A percentile compares a stretch with the other conserved stretches of the same genome.
Evolutionary conservation across 2,888 invertebrate species (phyloP).

Genomic region (Eupithecia centaureata): DNA sequence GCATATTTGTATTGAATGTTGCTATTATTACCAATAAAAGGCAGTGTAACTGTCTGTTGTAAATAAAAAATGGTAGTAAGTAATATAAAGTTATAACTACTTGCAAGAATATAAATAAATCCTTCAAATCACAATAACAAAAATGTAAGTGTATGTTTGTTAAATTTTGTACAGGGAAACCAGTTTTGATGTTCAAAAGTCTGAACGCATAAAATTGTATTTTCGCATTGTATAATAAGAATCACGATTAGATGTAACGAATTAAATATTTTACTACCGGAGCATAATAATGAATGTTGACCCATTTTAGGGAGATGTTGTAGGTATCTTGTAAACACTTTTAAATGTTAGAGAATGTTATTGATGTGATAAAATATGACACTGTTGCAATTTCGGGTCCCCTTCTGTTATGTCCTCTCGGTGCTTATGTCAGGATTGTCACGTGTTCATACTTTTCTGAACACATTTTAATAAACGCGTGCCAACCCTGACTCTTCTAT

Average conservation of each 20-base stretch:
- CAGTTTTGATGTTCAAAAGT: conserved; percentile 80
- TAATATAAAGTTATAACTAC: conserved; percentile 32
- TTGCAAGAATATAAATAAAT: conserved; percentile 43
- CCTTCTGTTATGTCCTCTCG: conserved; percentile 47
- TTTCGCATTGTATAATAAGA: conserved; percentile 80
- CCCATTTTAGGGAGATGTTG: conserved; percentile 70
- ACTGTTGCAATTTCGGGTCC: conserved; percentile 69
- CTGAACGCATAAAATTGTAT: conserved; percentile 79
- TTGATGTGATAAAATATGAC: conserved; percentile 72
- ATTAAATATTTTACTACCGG: conserved; percentile 80
- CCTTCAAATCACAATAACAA: conserved; percentile 83
- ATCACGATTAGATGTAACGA: conserved; percentile 79
- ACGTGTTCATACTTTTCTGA: conserved; percentile 36
- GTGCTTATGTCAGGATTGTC: conserved; percentile 41
- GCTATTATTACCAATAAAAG: conserved; percentile 47
- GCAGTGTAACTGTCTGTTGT: conserved; percentile 49
- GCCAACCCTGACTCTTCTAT: conserved; percentile 37
- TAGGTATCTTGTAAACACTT: conserved; percentile 65
- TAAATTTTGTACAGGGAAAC: conserved; percentile 81
- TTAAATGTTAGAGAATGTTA: conserved; percentile 73
- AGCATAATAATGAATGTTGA: conserved; percentile 77
- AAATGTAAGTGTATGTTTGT: conserved; percentile 75
- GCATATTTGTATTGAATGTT: conserved; percentile 43
- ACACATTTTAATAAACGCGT: conserved; percentile 35
- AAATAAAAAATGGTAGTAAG: conserved; percentile 51